Base-by-base conservation (phyloP, 2,888 invertebrate species). In the Mesodorylaimus sp. region DNA sequence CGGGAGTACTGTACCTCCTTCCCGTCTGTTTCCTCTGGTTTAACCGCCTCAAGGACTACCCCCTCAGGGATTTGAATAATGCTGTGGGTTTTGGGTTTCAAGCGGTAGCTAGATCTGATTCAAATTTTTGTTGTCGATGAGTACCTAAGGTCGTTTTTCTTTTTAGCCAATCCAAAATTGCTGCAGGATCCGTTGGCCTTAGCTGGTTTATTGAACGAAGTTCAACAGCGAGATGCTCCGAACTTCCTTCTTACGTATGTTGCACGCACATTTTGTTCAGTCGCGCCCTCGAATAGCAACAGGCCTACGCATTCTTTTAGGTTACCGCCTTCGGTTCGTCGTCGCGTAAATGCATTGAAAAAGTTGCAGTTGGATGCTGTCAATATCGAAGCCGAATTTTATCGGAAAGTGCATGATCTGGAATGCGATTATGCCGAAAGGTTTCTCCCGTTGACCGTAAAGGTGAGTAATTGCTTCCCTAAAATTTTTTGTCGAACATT, bases 381-480 rank as follows among this genome's bases (percentile, higher is more conserved):
- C 3, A 78, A 84, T 62, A 75, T 89, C 50, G 91, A 93, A 69
- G 81, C 85, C 0, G 79, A 86, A 64, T 89, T 95, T 71, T 93
- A 89, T 70, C 79, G 81, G 61, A 87, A 89, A 63, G 83, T 97
- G 38, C 91, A 93, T 66, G 78, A 79, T 24, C 74, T 97, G 47
- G 95, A 97, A 72, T 81, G 82, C 72, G 82, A 83, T 69, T 91
- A 86, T 68, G 81, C 83, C 63, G 76, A 78, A 58, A 70, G 80
- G 57, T 87, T 83, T 69, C 75, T 77, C 51, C 79, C 81, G 1
- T 68, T 82, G 41, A 83, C 81, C 69, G 81, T 83, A 59, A 81
- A 84, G 76, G 80, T 80, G 68, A 55, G 61, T 52, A 26, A 19
- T 24, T 24, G 32, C 13, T 16, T 54, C 7, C 27, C n/a, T 39